A percentile compares a stretch with the other conserved stretches of the same genome.
Conservation (phyloP, 2,113 vertebrate genomes). For the Bujurquina vittata region DNA sequence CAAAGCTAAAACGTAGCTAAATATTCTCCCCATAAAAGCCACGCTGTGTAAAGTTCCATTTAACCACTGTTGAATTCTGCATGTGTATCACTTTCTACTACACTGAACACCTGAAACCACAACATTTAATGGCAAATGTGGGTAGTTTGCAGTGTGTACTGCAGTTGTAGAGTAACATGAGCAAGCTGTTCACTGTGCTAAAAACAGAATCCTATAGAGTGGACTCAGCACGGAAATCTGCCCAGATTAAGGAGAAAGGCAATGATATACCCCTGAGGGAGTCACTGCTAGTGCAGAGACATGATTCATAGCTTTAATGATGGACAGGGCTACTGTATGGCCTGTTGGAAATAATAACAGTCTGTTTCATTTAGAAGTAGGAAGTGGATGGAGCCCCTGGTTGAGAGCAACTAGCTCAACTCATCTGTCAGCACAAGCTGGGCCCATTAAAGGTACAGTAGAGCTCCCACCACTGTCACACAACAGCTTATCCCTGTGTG, state of each 20-base stretch:
- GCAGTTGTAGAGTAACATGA: slow-evolving; percentile 60
- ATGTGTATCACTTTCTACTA: slow-evolving; percentile 40
- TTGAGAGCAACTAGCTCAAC: slow-evolving; percentile 54
- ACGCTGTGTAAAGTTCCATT: slow-evolving; percentile 23
- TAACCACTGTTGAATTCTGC: slow-evolving; percentile 27
- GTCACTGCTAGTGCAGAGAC: slow-evolving; percentile 39
- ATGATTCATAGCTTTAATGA: slow-evolving; percentile 73
- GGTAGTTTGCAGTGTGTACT: slow-evolving; percentile 33
- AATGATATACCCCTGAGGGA: slow-evolving; percentile 62
- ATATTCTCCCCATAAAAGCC: slow-evolving; percentile 27
- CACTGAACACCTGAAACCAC: slow-evolving; percentile 61
- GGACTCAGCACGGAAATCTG: slow-evolving; percentile 54
- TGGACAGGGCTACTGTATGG: slow-evolving; percentile 73
- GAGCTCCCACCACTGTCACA: slow-evolving; percentile 59
- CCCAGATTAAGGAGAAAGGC: slow-evolving; percentile 66
- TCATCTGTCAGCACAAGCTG: slow-evolving; percentile 73
- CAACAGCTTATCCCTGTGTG: slow-evolving; percentile 61
- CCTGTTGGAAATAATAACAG: slow-evolving; percentile 72
- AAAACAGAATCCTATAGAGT: slow-evolving; percentile 63
- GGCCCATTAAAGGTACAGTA: slow-evolving; percentile 60
- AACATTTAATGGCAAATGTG: slow-evolving; percentile 54
- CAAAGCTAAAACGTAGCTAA: slow-evolving; percentile 25
- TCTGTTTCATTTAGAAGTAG: slow-evolving; percentile 60
- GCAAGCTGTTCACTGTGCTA: slow-evolving; percentile 65
- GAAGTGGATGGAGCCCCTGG: slow-evolving; percentile 49